A percentile compares a stretch with the other conserved stretches of the same genome.
Conservation (phyloP, 2,113 vertebrate genomes). For the Calcarius ornatus region DNA sequence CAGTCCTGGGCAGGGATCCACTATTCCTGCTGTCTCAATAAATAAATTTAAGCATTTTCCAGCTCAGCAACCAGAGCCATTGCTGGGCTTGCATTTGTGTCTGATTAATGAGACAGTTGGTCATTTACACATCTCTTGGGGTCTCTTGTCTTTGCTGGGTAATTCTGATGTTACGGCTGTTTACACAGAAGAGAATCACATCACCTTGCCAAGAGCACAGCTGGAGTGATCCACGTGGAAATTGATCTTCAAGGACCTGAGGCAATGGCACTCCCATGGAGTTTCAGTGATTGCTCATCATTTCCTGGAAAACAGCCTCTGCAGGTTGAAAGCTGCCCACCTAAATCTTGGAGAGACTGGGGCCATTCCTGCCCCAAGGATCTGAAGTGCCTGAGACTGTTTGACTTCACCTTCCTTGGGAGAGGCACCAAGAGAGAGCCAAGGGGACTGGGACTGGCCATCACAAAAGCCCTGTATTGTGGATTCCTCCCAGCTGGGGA, state of each 20-base stretch:
- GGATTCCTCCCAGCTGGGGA: neutral
- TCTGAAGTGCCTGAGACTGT: neutral
- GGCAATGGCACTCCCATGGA: neutral
- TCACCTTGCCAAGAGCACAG: neutral
- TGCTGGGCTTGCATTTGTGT: slow-evolving; percentile 21
- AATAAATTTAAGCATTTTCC: slow-evolving; percentile 39
- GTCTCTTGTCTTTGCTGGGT: slow-evolving; percentile 46
- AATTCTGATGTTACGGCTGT: slow-evolving; percentile 36
- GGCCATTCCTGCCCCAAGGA: neutral
- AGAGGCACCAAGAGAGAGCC: neutral
- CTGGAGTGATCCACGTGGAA: neutral
- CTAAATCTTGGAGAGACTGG: neutral
- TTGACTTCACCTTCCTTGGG: neutral
- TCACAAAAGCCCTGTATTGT: accelerated
- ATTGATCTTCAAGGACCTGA: neutral
- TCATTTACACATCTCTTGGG: slow-evolving; percentile 59
- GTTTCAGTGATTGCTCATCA: neutral
- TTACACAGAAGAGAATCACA: neutral
- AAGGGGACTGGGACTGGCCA: neutral
- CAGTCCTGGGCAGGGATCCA: neutral
- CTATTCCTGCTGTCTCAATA: neutral
- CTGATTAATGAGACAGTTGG: slow-evolving; percentile 59
- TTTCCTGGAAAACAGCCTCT: neutral
- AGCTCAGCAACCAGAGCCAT: slow-evolving; percentile 46
- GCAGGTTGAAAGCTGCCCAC: neutral